Conservation (phyloP, 2,797 vertebrate genomes). For the Erpetoichthys calabaricus region DNA sequence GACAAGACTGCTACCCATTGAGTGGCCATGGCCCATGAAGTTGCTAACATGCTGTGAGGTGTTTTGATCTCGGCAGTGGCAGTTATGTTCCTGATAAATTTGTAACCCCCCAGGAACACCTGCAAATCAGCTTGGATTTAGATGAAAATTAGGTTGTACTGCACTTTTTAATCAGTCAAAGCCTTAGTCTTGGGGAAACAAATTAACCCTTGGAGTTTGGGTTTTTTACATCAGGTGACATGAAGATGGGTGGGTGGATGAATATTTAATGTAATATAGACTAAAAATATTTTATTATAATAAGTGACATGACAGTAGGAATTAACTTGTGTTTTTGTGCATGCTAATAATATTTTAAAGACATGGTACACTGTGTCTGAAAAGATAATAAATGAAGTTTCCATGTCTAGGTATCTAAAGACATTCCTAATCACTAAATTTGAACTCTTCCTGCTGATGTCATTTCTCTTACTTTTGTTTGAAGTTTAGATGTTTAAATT, state of each 20-base stretch:
- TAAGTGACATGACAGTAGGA: slow-evolving; percentile 55
- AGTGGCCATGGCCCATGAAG: slow-evolving; percentile 70
- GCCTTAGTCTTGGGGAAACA: slow-evolving; percentile 60
- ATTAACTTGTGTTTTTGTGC: slow-evolving; percentile 58
- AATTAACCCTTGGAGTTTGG: slow-evolving; percentile 33
- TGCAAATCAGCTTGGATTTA: slow-evolving; percentile 70
- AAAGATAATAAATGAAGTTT: slow-evolving; percentile 25
- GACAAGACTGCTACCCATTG: slow-evolving; percentile 67
- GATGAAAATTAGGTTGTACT: slow-evolving; percentile 75
- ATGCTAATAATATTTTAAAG: slow-evolving; percentile 41
- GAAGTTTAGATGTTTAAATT: too few relatives aligned
- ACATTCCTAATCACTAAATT: slow-evolving; percentile 4
- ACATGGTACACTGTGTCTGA: slow-evolving; percentile 52
- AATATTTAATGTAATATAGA: not conserved
- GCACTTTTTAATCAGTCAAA: slow-evolving; percentile 70
- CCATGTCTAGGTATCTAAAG: slow-evolving; percentile 10
- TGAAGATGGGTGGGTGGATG: slow-evolving; percentile 7
- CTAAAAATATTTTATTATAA: slow-evolving; percentile 61
- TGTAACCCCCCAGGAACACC: slow-evolving; percentile 68
- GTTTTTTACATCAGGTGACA: not conserved
- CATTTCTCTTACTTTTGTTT: not conserved
- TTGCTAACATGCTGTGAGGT: slow-evolving; percentile 67
- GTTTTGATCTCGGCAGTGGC: slow-evolving; percentile 80
- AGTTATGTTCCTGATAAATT: slow-evolving; percentile 82
- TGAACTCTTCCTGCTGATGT: not conserved